Base-by-base conservation (phyloP, 1,140 invertebrate species). In the Hylyphantes graminicola region DNA sequence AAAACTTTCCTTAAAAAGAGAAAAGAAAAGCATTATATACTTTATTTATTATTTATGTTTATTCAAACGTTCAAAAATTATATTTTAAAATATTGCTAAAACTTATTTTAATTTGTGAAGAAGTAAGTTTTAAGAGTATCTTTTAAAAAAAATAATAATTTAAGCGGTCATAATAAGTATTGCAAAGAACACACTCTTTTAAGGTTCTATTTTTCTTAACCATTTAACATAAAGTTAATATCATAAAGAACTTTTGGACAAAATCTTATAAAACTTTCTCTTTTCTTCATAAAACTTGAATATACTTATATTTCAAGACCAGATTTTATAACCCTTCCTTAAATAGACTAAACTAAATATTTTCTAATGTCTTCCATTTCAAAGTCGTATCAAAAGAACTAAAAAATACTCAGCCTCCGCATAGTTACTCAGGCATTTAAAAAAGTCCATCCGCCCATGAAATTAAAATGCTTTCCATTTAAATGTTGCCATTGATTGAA, bases 381-480 rank as follows among this genome's bases (percentile, higher is more conserved):
- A 70, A 53, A 13, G 19, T 53, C 50, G 10, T 70, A 15, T 35
- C 9, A 11, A 15, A 59, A 55, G 54, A 74, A 74, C 55, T 48
- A 57, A 74, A 74, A 35, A 35, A 35, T 35, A 35, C 35, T 21
- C 53, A 19, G 35, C 57, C 17, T 21, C 67, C 51, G 76, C 76
- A 72, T 50, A 5, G 21, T 13, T 53, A 75, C 11, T 64, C 76
- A 78, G 21, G 61, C 21, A 55, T n/a, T 67, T 68, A 78, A 78
- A 78, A 78, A 78, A 78, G 65, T 65, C 63, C 63, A 78, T 51
- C 67, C 35, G 76, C 7, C 61, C 76, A 78, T 78, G 76, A 78
- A 78, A 78, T 78, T 78, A 78, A 78, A 78, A 65, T 78, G 63
- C 76, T 67, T 78, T 78, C 35, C 64, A 78, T 78, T 78, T 67